Conservation (phyloP, 2,888 invertebrate genomes). For the Stenolophus ochropezus region DNA sequence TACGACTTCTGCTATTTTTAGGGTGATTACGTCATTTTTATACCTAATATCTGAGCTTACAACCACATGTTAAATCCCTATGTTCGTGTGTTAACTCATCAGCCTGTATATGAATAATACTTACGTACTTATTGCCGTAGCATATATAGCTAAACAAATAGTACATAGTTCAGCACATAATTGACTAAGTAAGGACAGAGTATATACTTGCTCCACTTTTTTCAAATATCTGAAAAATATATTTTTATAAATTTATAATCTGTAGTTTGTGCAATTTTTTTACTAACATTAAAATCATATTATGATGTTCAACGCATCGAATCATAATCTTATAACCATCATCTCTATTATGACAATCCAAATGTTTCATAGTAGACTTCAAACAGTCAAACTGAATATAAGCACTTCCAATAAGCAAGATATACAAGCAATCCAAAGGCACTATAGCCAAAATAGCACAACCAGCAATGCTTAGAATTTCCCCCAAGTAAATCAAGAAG, state of each 20-base stretch:
- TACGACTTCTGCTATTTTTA: too few relatives aligned
- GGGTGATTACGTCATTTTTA: too few relatives aligned
- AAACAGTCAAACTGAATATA: slow-evolving; percentile 40
- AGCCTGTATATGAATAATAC: too few relatives aligned
- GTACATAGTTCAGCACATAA: slow-evolving; percentile 24
- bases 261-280: not conserved
- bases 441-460: slow-evolving; percentile 39
- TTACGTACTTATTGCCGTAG: not conserved
- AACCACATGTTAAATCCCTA: too few relatives aligned
- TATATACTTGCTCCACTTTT: slow-evolving; percentile 31
- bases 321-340: slow-evolving; percentile 16
- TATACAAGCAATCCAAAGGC: slow-evolving; percentile 33
- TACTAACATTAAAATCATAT: slow-evolving; percentile 36
- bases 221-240: slow-evolving; percentile 36
- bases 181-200: slow-evolving; percentile 30
- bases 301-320: slow-evolving; percentile 35
- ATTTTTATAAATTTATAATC: too few relatives aligned
- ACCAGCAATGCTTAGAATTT: slow-evolving; percentile 19
- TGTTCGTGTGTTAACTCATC: too few relatives aligned
- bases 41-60: too few relatives aligned
- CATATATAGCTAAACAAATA: slow-evolving; percentile 40
- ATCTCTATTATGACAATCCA: slow-evolving; percentile 24
- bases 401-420: slow-evolving; percentile 30
- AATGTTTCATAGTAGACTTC: not conserved
- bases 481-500: not conserved